Evolutionary conservation across 1,140 invertebrate species (phyloP).

Genomic region (Drosophila azteca): DNA sequence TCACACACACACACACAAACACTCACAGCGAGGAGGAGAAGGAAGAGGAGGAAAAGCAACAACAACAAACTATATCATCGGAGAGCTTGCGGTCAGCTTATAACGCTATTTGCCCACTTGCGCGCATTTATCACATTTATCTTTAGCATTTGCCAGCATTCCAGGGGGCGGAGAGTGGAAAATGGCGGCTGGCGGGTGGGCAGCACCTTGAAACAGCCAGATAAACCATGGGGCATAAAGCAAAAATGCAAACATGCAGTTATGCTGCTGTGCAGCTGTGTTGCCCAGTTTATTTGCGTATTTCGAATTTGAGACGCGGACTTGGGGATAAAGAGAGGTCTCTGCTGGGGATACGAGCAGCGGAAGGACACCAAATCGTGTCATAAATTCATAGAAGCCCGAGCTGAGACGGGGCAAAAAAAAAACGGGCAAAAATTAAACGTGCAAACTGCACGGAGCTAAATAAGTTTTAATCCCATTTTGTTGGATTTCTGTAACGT

Average conservation of each 20-base stretch:
- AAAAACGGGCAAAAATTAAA: slow-evolving; percentile 5
- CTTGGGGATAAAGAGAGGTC: slow-evolving; percentile 24
- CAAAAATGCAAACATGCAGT: slow-evolving; percentile 73
- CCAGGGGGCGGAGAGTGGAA: no score
- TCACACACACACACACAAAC: slow-evolving; percentile 17
- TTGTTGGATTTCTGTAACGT: slow-evolving; percentile 63
- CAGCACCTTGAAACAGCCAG: slow-evolving; percentile 54
- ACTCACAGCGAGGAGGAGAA: no score
- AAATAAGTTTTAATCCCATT: slow-evolving; percentile 79
- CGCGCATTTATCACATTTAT: slow-evolving; percentile 78
- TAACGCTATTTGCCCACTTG: slow-evolving; percentile 72
- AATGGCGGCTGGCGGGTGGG: background rate
- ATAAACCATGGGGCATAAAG: slow-evolving; percentile 67
- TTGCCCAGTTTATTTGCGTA: slow-evolving; percentile 66
- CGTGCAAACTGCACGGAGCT: slow-evolving; percentile 43
- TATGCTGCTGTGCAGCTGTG: slow-evolving; percentile 57
- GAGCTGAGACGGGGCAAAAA: slow-evolving; percentile 19
- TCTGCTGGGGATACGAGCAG: background rate
- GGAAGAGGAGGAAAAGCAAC: background rate
- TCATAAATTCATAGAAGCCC: slow-evolving; percentile 66
- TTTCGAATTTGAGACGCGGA: slow-evolving; percentile 55
- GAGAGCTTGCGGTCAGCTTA: slow-evolving; percentile 72
- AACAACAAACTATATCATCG: slow-evolving; percentile 38
- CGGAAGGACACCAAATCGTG: slow-evolving; percentile 30
- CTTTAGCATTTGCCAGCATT: slow-evolving; percentile 38